Percentiles rank a stretch among this genome's conserved stretches.
Evolutionary conservation across 2,888 invertebrate genomes (phyloP).

Genomic region (Drosophila cyrtoloma): DNA sequence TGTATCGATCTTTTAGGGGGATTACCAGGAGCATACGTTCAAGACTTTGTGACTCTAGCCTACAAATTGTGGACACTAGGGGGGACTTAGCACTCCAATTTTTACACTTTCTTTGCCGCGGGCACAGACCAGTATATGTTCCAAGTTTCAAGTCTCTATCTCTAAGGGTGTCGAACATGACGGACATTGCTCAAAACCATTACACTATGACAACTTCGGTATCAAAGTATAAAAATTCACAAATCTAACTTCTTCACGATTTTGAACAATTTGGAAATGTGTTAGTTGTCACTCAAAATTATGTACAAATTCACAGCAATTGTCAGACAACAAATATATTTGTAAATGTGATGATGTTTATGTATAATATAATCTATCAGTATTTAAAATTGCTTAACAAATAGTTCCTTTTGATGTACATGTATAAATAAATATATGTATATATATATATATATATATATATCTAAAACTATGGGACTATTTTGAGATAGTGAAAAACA

Average conservation of each 20-base stretch:
- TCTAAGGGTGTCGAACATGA: background rate
- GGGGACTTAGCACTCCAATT: too few relatives aligned
- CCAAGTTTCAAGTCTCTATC: background rate
- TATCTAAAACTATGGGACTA: background rate
- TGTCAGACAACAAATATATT: background rate
- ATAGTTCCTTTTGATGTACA: background rate
- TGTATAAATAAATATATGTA: too few relatives aligned
- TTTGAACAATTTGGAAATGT: background rate
- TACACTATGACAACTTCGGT: too few relatives aligned
- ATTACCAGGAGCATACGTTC: too few relatives aligned
- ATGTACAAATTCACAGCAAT: background rate
- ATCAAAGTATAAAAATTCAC: background rate
- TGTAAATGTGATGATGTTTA: background rate
- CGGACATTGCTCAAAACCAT: too few relatives aligned
- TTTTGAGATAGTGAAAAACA: background rate
- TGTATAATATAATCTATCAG: background rate
- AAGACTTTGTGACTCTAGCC: too few relatives aligned
- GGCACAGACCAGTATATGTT: background rate
- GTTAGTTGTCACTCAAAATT: background rate
- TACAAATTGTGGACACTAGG: too few relatives aligned
- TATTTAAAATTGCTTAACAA: background rate
- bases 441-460: background rate
- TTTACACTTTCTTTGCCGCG: too few relatives aligned
- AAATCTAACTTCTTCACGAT: background rate
- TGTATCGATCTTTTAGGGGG: too few relatives aligned